Conservation (phyloP, 2,797 vertebrate species). For the Acanthornis magna region DNA sequence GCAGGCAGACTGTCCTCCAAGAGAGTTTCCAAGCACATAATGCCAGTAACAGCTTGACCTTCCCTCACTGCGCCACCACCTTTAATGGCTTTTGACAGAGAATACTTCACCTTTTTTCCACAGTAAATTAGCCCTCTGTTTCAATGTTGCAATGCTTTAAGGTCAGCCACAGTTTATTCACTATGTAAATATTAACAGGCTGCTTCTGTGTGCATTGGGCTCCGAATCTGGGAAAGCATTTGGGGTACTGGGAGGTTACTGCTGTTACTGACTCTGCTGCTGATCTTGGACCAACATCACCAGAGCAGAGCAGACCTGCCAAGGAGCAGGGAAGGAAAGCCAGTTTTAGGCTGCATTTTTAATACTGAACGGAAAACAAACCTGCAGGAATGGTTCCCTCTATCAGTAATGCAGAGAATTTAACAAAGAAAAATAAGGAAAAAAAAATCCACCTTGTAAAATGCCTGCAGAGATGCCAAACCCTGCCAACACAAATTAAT, state of each 20-base stretch:
- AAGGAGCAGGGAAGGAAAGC: slow-evolving; percentile 26
- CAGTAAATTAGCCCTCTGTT: slow-evolving; percentile 39
- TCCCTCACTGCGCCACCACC: not conserved
- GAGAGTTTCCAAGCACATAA: not conserved
- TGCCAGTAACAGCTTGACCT: not conserved
- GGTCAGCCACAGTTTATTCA: slow-evolving; percentile 53
- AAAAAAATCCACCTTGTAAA: not conserved
- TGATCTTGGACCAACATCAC: slow-evolving; percentile 42
- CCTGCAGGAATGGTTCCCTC: slow-evolving; percentile 27
- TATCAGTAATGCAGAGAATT: slow-evolving; percentile 5
- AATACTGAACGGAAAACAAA: slow-evolving; percentile 62
- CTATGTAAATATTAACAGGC: slow-evolving; percentile 60
- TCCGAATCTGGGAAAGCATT: slow-evolving; percentile 29
- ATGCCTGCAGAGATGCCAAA: not conserved
- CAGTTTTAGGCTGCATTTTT: slow-evolving; percentile 30
- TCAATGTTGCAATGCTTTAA: slow-evolving; percentile 47
- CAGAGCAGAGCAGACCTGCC: slow-evolving; percentile 38
- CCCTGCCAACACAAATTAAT: slow-evolving; percentile 48
- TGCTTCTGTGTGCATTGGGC: not conserved
- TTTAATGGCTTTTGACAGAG: not conserved
- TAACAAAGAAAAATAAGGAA: not conserved
- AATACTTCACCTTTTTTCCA: not conserved
- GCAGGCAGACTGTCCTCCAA: not conserved
- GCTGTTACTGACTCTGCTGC: not conserved
- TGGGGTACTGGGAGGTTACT: slow-evolving; percentile 22